Conservation (phyloP, 2,888 invertebrate species). For the Zonitis immaculata region DNA sequence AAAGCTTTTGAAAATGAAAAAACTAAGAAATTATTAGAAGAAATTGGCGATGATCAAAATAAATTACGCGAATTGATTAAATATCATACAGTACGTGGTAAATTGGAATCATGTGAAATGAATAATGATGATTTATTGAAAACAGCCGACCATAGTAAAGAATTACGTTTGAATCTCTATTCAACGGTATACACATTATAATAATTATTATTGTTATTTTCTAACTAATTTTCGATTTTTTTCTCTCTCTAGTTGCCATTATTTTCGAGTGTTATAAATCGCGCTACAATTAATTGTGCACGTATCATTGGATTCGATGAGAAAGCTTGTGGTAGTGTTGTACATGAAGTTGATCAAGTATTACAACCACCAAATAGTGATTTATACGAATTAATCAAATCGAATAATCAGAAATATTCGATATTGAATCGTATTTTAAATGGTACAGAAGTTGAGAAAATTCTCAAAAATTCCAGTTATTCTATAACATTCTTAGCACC, state of each 20-base stretch:
- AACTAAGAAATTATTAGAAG: constrained; percentile 42
- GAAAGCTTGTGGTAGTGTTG: constrained; percentile 62
- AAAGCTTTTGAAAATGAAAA: constrained; percentile 55
- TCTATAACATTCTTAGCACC: constrained; percentile 58
- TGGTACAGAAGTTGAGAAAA: constrained; percentile 51
- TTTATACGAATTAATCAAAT: constrained; percentile 51
- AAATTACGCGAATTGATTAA: constrained; percentile 57
- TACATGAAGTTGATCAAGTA: constrained; percentile 62
- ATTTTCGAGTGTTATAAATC: constrained; percentile 54
- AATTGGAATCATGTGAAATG: constrained; percentile 54
- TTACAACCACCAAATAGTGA: constrained; percentile 52
- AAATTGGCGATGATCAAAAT: constrained; percentile 45
- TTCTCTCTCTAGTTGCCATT: constrained; percentile 47
- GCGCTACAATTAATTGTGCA: constrained; percentile 66
- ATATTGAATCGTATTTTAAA: constrained; percentile 47
- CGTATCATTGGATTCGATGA: constrained; percentile 57
- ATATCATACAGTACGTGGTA: constrained; percentile 59
- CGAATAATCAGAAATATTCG: constrained; percentile 45
- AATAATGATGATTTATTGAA: constrained; percentile 53
- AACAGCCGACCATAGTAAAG: constrained; percentile 47
- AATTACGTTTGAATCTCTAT: constrained; percentile 58
- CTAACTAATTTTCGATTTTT: no score
- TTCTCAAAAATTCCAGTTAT: constrained; percentile 45
- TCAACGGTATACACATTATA: constrained; percentile 53
- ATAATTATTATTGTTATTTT: not conserved